Evolutionary conservation across 2,888 invertebrate genomes (phyloP), one percentile per base, ranked within the genome.

Genomic region (Petrolisthes cinctipes): DNA sequence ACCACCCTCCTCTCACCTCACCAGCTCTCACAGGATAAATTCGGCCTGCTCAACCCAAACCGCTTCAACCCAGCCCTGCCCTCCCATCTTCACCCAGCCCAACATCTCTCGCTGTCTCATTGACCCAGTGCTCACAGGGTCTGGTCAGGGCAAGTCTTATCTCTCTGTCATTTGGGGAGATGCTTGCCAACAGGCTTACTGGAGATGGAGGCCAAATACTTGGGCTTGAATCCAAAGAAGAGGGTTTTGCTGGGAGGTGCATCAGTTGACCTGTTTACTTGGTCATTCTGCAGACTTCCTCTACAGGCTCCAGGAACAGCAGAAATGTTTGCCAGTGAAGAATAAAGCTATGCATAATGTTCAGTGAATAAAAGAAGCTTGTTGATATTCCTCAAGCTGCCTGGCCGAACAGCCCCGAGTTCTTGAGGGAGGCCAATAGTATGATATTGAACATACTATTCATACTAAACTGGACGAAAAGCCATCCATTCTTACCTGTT

Each of bases 1-100:
- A 85, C 51, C 80, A 81, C 85, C 80, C 57, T 81, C 80, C 73
- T 80, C 73, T 85, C 85, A 73, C 79, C 85, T 85, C 85, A 85
- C 81, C 85, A 81, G 78, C 56, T 85, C 85, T 85, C 85, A 73
- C 85, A 85, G 85, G 85, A 57, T 37, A 37, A 37, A 83, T 73
- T 78, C 73, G 57, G 56, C 80, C 85, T 80, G 71, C 85, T 85
- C 81, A 79, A 37, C 54, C 23, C 71, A 37, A 17, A 56, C 23
- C n/a, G 76, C 83, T 84, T 23, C n/a, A 61, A 66, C 66, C 61
- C 61, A 61, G 61, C 61, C 80, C 80, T 57, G 80, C 61, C 61
- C 17, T 61, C 61, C 61, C 17, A 17, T 61, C 61, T 61, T 17
- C 17, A 17, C 61, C 61, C 11, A 11, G 61, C 61, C 17, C 61